Conservation (phyloP, 1,140 invertebrate genomes). For the Lordiphosa stackelbergi region DNA sequence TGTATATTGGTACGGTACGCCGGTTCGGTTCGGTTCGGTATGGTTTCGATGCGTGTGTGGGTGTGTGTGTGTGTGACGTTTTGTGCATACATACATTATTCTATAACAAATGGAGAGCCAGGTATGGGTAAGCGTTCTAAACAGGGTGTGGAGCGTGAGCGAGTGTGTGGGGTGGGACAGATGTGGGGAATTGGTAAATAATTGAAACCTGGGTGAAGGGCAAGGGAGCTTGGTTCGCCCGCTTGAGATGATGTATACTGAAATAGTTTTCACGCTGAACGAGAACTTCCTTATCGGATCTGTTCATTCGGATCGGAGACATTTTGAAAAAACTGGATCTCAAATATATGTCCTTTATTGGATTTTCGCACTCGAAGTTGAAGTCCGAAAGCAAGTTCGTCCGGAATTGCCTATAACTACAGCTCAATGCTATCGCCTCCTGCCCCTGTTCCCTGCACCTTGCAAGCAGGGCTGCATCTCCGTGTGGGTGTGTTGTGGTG, state of each 20-base stretch:
- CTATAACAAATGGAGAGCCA: conserved; percentile 15
- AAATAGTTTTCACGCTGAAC: too few species aligned
- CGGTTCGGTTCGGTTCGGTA: neutral
- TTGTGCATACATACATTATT: conserved; percentile 15
- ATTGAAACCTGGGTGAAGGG: conserved; percentile 5
- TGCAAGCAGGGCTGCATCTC: conserved; percentile 4
- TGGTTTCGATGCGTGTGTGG: conserved; percentile 9
- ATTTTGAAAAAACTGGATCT: too few species aligned
- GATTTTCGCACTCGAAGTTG: too few species aligned
- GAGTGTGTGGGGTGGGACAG: conserved; percentile 1
- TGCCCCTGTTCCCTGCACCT: conserved; percentile 2
- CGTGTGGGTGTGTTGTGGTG: conserved; percentile 18
- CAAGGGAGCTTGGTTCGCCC: too few species aligned
- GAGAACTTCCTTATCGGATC: too few species aligned
- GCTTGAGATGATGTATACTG: too few species aligned
- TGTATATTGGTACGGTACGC: conserved; percentile 6
- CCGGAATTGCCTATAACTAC: too few species aligned
- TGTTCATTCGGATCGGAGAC: too few species aligned
- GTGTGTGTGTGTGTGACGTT: conserved; percentile 7
- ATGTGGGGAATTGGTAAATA: too few species aligned
- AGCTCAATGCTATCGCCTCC: neutral
- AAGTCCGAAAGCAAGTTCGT: too few species aligned
- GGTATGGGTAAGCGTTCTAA: conserved; percentile 10
- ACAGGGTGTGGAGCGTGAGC: conserved; percentile 7
- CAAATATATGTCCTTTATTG: too few species aligned